phyloP scores from a whole-genome alignment of 2,797 vertebrate species.

The Notoglanidium macrostoma region DNA sequence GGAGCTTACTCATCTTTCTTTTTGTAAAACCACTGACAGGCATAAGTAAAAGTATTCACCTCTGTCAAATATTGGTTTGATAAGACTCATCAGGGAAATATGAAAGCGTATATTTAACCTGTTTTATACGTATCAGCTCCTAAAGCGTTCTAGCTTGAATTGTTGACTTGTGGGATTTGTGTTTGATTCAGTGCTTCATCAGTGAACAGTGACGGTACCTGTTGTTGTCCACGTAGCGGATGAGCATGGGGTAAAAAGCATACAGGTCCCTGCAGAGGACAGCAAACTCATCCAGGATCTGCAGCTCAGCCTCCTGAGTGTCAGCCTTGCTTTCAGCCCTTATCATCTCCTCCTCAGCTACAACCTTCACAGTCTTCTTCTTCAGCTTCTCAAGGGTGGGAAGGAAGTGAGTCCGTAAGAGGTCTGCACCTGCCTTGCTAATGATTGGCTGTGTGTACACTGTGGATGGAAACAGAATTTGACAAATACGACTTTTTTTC shows the following conservation, averaged over 20 bases:
- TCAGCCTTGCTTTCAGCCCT: slow-evolving; percentile 88
- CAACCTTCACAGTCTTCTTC: slow-evolving; percentile 95
- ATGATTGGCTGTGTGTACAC: slow-evolving; percentile 98
- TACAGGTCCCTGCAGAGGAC: slow-evolving; percentile 97
- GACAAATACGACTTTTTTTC: neutral
- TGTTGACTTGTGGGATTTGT: neutral
- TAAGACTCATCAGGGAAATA: neutral
- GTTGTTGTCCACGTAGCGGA: slow-evolving; percentile 97
- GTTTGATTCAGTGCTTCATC: neutral
- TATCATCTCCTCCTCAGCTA: slow-evolving; percentile 91
- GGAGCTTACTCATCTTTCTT: neutral
- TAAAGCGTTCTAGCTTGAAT: neutral
- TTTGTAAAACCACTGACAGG: neutral
- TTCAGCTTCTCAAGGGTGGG: slow-evolving; percentile 93
- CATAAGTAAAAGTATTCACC: neutral
- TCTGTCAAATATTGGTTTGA: neutral
- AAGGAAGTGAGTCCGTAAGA: slow-evolving; percentile 91
- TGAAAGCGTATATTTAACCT: neutral
- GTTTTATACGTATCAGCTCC: neutral
- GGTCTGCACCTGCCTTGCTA: slow-evolving; percentile 90
- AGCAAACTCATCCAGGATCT: slow-evolving; percentile 95
- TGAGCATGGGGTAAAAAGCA: slow-evolving; percentile 97
- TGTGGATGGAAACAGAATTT: slow-evolving; percentile 59
- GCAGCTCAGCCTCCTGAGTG: slow-evolving; percentile 93
- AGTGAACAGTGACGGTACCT: slow-evolving; percentile 73